Conservation (phyloP, 2,888 invertebrate species). For the Steinernema carpocapsae region DNA sequence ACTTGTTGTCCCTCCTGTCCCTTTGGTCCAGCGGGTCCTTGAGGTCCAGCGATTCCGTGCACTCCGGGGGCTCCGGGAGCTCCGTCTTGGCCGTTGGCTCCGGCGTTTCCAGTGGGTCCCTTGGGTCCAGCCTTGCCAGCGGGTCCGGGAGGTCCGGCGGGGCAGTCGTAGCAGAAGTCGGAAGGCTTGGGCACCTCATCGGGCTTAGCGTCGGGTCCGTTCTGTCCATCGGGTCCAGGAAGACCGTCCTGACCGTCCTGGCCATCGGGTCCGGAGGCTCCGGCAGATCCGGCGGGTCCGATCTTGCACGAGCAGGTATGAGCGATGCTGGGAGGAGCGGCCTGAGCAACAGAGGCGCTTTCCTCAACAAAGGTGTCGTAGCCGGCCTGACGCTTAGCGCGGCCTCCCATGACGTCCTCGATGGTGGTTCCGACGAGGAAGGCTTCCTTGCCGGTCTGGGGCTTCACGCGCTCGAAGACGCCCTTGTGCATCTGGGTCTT, state of each 20-base stretch:
- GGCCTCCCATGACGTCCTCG: constrained; percentile 29
- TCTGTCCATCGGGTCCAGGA: constrained; percentile 20
- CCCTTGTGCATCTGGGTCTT: constrained; percentile 39
- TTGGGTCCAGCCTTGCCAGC: constrained; percentile 15
- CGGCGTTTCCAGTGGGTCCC: constrained; percentile 25
- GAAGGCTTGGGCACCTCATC: constrained; percentile 7
- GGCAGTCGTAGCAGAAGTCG: constrained; percentile 27
- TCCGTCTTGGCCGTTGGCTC: not conserved
- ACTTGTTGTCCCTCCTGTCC: not conserved
- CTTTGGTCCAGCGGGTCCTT: not conserved
- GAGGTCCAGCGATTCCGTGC: constrained; percentile 5
- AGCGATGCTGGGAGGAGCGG: constrained; percentile 12
- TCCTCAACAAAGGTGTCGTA: constrained; percentile 30
- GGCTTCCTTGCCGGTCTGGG: not conserved
- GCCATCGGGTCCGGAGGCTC: constrained; percentile 8
- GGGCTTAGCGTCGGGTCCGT: constrained; percentile 14
- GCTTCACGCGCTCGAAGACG: constrained; percentile 34
- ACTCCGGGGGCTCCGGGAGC: constrained; percentile 12
- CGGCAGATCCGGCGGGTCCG: constrained; percentile 34
- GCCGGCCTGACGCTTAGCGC: constrained; percentile 32
- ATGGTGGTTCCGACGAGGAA: constrained; percentile 27
- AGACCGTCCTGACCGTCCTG: constrained; percentile 18
- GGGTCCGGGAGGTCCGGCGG: constrained; percentile 21
- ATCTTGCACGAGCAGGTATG: constrained; percentile 37
- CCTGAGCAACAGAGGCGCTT: not conserved